Base-by-base conservation (phyloP, 2,888 invertebrate genomes). In the Phyto melanocephala region DNA sequence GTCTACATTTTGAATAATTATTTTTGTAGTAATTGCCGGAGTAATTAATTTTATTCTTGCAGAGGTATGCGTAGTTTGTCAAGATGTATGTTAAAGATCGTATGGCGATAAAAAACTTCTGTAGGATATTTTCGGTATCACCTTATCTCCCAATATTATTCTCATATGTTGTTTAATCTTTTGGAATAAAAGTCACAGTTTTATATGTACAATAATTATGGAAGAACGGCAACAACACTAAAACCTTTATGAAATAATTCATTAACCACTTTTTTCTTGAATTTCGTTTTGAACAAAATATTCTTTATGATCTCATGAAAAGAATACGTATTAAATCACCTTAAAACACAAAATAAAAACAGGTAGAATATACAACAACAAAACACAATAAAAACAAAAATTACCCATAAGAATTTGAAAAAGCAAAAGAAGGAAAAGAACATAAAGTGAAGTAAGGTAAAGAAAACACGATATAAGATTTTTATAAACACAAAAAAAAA, bases 261-360 rank as follows among this genome's bases (percentile, higher is more conserved):
- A 60, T 17, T 8, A 17, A 60, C 45, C 4, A 58, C 24, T 28
- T 35, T 15, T 58, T 58, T 62, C 52, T 17, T 60, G 7, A 24
- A 37, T 65, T 65, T 10, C 22, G 8, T 40, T 67, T 60, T 24
- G 22, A 22, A 11, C 11, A 11, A 54, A 45, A 52, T 62, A 60
- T 72, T 42, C 52, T 45, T 58, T 24, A 76, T 77, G 56, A 72
- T 68, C 60, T 81, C 74, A 81, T 70, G 67, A 74, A 81, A 65
- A 37, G 42, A 63, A 74, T 63, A 81, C 62, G 56, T 60, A 67
- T 80, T 71, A 60, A 81, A 76, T 72, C 72, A 72, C 47, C 22
- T 54, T 67, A 50, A 33, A 58, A 54, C 37, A 1, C 15, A 50
- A 47, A 15, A 28, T 40, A 37, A 67, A 79, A 79, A 72, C 79